Evolutionary conservation across 92 coral and sea anemone species (phyloP).

Genomic region (Chrysogorgia sp.): DNA sequence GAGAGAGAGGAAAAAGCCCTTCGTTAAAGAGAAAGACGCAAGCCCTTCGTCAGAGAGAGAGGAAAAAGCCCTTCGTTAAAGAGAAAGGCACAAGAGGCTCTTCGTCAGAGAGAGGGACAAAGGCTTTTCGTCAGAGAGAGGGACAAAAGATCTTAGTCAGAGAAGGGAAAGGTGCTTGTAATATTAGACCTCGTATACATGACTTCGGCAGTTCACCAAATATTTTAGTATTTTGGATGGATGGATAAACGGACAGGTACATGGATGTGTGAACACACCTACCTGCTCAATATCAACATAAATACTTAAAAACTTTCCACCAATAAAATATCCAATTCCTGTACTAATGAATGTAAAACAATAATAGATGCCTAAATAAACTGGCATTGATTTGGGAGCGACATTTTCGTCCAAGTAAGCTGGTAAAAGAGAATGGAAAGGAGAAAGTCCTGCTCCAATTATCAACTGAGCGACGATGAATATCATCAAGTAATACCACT

Average conservation of each 20-base stretch:
- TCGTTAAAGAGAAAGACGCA: too few species aligned
- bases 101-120: too few species aligned
- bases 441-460: conserved; percentile 95
- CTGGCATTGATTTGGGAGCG: conserved; percentile 75
- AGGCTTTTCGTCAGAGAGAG: too few species aligned
- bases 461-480: conserved; percentile 76
- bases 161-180: too few species aligned
- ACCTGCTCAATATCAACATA: conserved; percentile 85
- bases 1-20: too few species aligned
- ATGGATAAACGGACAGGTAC: background rate
- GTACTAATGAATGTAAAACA: conserved; percentile 73
- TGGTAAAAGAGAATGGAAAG: conserved; percentile 84
- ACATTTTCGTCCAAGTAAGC: conserved; percentile 97
- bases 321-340: conserved; percentile 81
- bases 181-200: too few species aligned
- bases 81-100: too few species aligned
- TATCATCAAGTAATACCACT: conserved; percentile 69
- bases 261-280: background rate
- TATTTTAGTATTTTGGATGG: background rate
- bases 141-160: too few species aligned
- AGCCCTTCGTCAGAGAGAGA: too few species aligned
- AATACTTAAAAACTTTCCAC: conserved; percentile 71
- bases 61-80: too few species aligned
- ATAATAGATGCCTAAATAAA: conserved; percentile 79
- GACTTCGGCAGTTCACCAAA: too few species aligned